Base-by-base conservation (phyloP, 2,797 vertebrate genomes). In the Pelodytes ibericus region DNA sequence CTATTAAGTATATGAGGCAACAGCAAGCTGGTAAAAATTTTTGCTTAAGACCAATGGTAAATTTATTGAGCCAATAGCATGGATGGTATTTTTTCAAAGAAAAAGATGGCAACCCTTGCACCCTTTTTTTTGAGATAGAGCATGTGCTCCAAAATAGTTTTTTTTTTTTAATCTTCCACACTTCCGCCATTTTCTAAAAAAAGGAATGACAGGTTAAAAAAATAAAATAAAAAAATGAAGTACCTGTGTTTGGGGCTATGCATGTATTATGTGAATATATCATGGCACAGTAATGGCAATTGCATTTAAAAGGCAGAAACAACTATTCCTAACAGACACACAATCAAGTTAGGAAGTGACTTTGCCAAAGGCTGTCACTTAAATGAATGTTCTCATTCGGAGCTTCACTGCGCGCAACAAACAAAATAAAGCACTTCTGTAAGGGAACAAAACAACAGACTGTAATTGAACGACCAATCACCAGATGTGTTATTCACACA, bases 371-470 rank as follows among this genome's bases (percentile, higher is more conserved):
- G 33, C 36, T 71, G 25, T 59, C 57, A 20, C 36, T 71, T 71
- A 61, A 25, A 72, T 15, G 61, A 74, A 65, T 74, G 33, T 74
- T 44, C 60, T 57, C 44, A 65, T 74, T 58, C 65, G 22, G 25
- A 11, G 6, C 22, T 27, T 39, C 10, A 73, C 36, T 20, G 11
- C 41, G 11, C 18, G 10, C 41, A 53, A 22, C 0, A 31, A 65
- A 25, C 33, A 25, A 30, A 56, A 56, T 64, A 20, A 73, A 73
- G 49, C 71, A 22, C 39, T 8, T 62, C 51, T 63, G 59, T 26
- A 39, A 57, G 24, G 24, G 33, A 57, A 58, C 26, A 72, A 61
- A 61, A 47, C 3, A 49, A 11, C 60, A n/a, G n/a, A 62, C 10
- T 29, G 27, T 74, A 74, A 66, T 59, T 74, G 51, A 36, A 25